phyloP scores from a whole-genome alignment of 1,140 invertebrate species.

The Drosophila miranda region DNA sequence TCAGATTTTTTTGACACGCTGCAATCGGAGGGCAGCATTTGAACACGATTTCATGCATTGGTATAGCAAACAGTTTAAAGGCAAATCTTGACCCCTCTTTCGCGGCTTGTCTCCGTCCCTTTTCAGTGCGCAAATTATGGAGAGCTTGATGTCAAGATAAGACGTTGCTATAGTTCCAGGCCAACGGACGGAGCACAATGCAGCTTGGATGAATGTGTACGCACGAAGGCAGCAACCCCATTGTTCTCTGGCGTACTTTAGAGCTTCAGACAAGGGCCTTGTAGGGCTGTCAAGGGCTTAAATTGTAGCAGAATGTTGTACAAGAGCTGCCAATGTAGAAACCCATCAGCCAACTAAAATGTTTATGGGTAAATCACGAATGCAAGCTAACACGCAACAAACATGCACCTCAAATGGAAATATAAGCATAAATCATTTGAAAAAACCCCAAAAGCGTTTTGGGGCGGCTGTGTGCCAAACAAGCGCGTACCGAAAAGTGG shows the following conservation, averaged over 20 bases:
- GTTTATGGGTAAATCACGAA: constrained; percentile 22
- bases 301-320: constrained; percentile 9
- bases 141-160: constrained; percentile 29
- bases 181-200: constrained; percentile 30
- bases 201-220: constrained; percentile 1
- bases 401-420: constrained; percentile 22
- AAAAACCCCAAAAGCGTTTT: constrained; percentile 12
- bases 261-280: constrained; percentile 1
- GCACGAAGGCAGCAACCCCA: constrained; percentile 12
- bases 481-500: constrained; percentile 53
- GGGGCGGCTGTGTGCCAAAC: constrained; percentile 12
- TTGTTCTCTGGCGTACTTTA: constrained; percentile 23
- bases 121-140: constrained; percentile 6
- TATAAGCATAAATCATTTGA: constrained; percentile 61
- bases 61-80: constrained; percentile 9
- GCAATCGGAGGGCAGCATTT: neutral
- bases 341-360: constrained; percentile 34
- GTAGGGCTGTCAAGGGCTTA: constrained; percentile 8
- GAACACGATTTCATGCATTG: constrained; percentile 8
- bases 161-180: constrained; percentile 25
- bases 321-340: constrained; percentile 7
- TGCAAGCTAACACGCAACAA: constrained; percentile 11
- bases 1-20: neutral
- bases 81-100: neutral
- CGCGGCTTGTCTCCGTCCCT: neutral